Evolutionary conservation across 2,797 vertebrate genomes (phyloP), one percentile per base, ranked within the genome.

Genomic region (Cephalopachus bancanus): DNA sequence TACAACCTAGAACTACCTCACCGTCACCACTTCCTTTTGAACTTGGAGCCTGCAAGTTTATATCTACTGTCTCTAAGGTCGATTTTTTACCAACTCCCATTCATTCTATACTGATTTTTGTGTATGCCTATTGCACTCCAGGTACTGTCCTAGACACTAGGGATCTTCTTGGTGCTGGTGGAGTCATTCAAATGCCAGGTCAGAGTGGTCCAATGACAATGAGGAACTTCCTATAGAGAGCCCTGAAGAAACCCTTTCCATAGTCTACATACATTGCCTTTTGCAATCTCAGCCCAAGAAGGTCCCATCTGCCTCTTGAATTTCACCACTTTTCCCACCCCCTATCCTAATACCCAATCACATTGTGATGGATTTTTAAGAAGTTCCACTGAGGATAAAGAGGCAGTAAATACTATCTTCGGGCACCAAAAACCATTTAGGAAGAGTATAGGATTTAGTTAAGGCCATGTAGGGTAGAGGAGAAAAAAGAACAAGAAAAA

Each of bases 341-440:
- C 72, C 37, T 24, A 59, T 28, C 69, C 57, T 2, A 19, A 57
- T 19, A 65, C 65, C 10, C 65, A 57, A 1, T 44, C 12, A 33
- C 26, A 8, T 26, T 22, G 17, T 22, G 44, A 78, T 28, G 10
- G 20, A 75, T 91, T 59, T 75, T 95, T 62, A 94, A 71, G 44
- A 83, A 67, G 59, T 12, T 33, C 55, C 78, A 8, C n/a, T 24
- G 33, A 11, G 5, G 72, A 59, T 15, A 59, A 17, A 30, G 28
- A 87, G 10, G 10, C 80, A 15, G 16, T n/a, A 90, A 95, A 81
- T 75, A 49, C 51, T 85, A 51, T 94, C 80, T 93, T 89, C 64
- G 44, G 60, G 1, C 5, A 76, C 75, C 88, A 28, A 91, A 78
- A 78, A 59, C 10, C 75, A 81, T 10, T 49, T 51, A 84, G 80